Base-by-base conservation (phyloP, 1,140 invertebrate genomes). In the Neuroterus valhalla region DNA sequence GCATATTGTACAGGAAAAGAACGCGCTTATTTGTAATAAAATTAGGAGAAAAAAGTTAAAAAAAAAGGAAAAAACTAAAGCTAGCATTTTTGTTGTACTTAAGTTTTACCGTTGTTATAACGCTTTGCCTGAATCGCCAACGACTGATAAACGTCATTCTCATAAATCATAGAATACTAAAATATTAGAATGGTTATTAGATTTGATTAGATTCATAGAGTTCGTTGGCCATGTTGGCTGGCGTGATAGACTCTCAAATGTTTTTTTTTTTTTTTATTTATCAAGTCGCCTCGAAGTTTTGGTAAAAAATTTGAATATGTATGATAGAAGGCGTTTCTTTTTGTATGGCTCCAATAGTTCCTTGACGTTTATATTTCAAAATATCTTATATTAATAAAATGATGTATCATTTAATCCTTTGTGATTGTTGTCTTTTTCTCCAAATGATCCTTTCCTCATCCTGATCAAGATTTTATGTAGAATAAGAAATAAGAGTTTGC, bases 331-430 rank as follows among this genome's bases (percentile, higher is more conserved):
- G 75, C 71, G 72, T 79, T 81, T 82, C 76, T 82, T 81, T 84
- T 84, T 82, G 84, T 84, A 81, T 81, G 85, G 82, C 81, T 86
- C 79, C 82, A 71, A 89, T 79, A 87, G 86, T 89, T 88, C 86
- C 87, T 89, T 86, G 76, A 85, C 81, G 78, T 86, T 86, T 89
- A 89, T 87, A 87, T 85, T 86, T 85, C 79, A 82, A 86, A 85
- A 82, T 86, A 88, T 83, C 81, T 86, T 86, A 87, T 84, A 82
- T 80, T 82, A 88, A 88, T 87, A 88, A 85, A 88, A 77, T 66
- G 76, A 80, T 88, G 77, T 87, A 88, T 85, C 80, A 88, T 88
- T 88, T 87, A 86, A 70, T 38, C 10, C 3, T 68, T 50, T 43
- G 43, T 55, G 11, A 12, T 43, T 74, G 76, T 21, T 72, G 72